A percentile compares a stretch with the other conserved stretches of the same genome.
phyloP scores from a whole-genome alignment of 2,888 invertebrate species.

The Ophion obscuratus region DNA sequence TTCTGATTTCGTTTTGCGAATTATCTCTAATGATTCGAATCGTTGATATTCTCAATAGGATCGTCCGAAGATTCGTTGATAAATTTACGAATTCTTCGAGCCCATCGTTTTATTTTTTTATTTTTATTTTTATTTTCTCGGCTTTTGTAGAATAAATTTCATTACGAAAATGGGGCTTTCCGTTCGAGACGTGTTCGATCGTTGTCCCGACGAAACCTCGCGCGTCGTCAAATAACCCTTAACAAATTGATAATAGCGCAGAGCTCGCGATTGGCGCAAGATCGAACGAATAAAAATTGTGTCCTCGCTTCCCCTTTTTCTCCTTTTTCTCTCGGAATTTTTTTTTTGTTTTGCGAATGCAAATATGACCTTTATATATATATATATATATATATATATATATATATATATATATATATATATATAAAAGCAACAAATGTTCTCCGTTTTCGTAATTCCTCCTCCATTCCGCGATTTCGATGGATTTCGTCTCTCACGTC shows the following conservation, averaged over 20 bases:
- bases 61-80: conserved; percentile 57
- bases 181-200: conserved; percentile 66
- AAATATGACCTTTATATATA: background rate
- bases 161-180: conserved; percentile 40
- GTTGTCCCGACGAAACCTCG: conserved; percentile 75
- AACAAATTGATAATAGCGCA: conserved; percentile 31
- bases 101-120: conserved; percentile 29
- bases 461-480: conserved; percentile 23
- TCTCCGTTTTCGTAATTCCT: conserved; percentile 28
- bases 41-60: conserved; percentile 55
- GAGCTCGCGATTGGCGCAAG: conserved; percentile 40
- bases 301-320: conserved; percentile 13
- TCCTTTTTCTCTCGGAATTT: conserved; percentile 20
- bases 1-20: conserved; percentile 60
- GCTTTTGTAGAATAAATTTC: conserved; percentile 39
- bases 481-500: conserved; percentile 54
- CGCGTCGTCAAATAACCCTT: conserved; percentile 25
- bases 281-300: conserved; percentile 54
- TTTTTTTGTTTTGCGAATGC: conserved; percentile 23
- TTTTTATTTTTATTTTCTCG: background rate
- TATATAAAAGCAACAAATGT: conserved; percentile 52
- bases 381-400: too few relatives aligned
- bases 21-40: conserved; percentile 66
- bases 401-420: background rate
- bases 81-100: conserved; percentile 66